Evolutionary conservation across 2,888 invertebrate species (phyloP), one percentile per base, ranked within the genome.

Genomic region (Ariolimax columbianus): DNA sequence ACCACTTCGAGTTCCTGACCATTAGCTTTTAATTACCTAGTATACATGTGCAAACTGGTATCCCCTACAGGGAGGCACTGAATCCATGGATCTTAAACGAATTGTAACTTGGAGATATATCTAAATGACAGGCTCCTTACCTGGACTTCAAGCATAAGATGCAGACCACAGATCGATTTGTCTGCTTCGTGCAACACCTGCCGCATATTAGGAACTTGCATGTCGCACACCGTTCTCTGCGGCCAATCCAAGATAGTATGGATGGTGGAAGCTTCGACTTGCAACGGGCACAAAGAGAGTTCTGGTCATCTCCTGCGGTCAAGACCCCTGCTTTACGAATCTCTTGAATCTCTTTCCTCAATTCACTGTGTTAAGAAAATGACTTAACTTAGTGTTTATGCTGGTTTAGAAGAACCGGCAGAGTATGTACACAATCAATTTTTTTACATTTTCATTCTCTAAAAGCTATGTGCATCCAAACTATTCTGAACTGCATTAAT

Each of bases 261-360:
- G 63, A 51, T 1, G 66, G 33, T n/a, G 68, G 26, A 19, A 77
- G 66, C 55, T 77, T 77, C n/a, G 36, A 38, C 51, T 83, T 83
- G 68, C 83, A 83, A 17, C 83, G 43, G 26, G 77, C 83, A 77
- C 83, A 83, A 36, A 77, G 68, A 30, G 66, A n/a, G 9, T 77
- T 68, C 30, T 77, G 83, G 30, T 83, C 38, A 30, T 83, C 83
- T 6, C 70, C 83, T 19, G 66, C 38, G 23, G 40, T 59, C 33
- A 83, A 36, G 4, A 68, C 77, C 6, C 77, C 77, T 19, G 68
- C 77, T 26, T 77, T 83, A 0, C 77, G 77, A 26, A 83, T 38
- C 30, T 83, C 83, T 51, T 83, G 77, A 77, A 83, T 83, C 38
- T 83, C 83, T 51, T 51, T 63, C 19, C 83, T 51, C 26, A 83